Conservation (phyloP, 2,888 invertebrate species). For the Gari tellinella region DNA sequence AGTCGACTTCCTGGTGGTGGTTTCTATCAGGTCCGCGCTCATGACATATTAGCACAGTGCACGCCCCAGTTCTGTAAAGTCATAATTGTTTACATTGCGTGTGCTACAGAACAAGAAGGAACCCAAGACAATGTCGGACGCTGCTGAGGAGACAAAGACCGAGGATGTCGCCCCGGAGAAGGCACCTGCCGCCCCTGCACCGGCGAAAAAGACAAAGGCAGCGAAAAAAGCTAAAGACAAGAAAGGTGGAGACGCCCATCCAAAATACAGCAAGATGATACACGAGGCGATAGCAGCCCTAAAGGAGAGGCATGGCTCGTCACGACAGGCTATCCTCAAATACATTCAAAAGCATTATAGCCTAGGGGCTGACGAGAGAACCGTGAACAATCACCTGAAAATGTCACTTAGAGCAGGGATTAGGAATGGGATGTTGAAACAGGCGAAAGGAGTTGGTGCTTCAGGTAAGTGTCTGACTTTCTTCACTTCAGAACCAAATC, state of each 20-base stretch:
- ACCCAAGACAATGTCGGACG: constrained; percentile 16
- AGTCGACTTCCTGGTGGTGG: constrained; percentile 11
- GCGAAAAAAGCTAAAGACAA: constrained; percentile 57
- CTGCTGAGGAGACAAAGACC: background rate
- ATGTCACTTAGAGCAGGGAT: constrained; percentile 84
- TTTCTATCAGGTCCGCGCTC: constrained; percentile 57
- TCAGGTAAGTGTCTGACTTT: constrained; percentile 70
- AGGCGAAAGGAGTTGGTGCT: constrained; percentile 80
- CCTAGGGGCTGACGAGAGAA: constrained; percentile 83
- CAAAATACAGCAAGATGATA: constrained; percentile 85
- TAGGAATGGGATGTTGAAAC: constrained; percentile 82
- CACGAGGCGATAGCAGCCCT: constrained; percentile 83
- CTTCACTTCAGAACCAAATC: too few relatives aligned
- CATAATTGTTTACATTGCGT: background rate
- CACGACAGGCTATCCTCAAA: constrained; percentile 85
- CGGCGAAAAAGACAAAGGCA: constrained; percentile 22
- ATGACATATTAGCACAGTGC: constrained; percentile 31
- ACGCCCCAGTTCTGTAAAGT: background rate
- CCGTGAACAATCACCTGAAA: constrained; percentile 84
- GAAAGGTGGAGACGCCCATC: constrained; percentile 77
- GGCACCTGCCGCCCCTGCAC: constrained; percentile 13
- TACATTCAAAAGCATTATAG: constrained; percentile 84
- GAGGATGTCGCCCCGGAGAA: background rate
- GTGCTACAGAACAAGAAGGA: background rate
- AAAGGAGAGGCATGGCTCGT: constrained; percentile 85